A percentile compares a stretch with the other conserved stretches of the same genome.
Evolutionary conservation across 2,888 invertebrate species (phyloP).

Genomic region (Mamestra brassicae): DNA sequence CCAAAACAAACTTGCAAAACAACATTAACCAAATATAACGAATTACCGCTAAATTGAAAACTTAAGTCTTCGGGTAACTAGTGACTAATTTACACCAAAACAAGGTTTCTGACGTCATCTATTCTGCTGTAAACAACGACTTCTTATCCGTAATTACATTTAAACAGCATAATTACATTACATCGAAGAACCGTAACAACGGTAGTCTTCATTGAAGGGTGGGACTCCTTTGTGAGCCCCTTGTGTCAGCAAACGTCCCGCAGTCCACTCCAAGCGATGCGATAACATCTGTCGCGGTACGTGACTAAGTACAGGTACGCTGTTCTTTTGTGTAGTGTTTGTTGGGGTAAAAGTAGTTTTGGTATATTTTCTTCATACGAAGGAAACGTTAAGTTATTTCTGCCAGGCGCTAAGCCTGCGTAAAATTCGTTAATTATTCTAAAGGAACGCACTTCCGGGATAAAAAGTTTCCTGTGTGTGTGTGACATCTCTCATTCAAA

Average conservation of each 20-base stretch:
- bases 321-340: slow-evolving; percentile 31
- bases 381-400: background rate
- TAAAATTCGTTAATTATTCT: no score
- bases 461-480: no score
- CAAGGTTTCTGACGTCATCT: background rate
- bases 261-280: slow-evolving; percentile 34
- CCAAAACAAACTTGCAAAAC: no score
- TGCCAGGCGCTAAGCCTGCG: no score
- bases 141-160: background rate
- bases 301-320: slow-evolving; percentile 41
- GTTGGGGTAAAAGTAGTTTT: slow-evolving; percentile 10
- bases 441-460: no score
- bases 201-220: slow-evolving; percentile 16
- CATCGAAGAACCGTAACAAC: slow-evolving; percentile 3
- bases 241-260: slow-evolving; percentile 38
- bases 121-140: background rate
- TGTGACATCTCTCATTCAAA: no score
- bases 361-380: background rate
- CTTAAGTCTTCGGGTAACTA: background rate
- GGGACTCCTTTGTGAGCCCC: background rate
- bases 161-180: slow-evolving; percentile 24
- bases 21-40: no score
- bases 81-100: background rate
- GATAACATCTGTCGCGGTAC: slow-evolving; percentile 49
- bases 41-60: no score